phyloP scores from a whole-genome alignment of 2,113 vertebrate species.

The Cyphomyrus discorhynchus region DNA sequence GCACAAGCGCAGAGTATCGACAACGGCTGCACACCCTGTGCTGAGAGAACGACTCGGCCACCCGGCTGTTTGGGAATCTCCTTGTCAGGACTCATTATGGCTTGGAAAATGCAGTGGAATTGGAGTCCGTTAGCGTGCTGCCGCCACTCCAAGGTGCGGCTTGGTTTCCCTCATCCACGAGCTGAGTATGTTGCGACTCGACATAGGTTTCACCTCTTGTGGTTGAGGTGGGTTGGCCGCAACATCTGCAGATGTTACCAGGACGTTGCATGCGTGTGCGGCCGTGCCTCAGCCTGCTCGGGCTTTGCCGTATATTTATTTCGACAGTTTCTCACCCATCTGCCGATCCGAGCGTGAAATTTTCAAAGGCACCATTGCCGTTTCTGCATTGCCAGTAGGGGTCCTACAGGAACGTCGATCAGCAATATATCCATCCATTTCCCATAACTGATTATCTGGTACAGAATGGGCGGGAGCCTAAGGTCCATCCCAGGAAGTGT shows the following conservation, averaged over 20 bases:
- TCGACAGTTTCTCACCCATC: not conserved
- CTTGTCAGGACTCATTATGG: not conserved
- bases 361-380: not conserved
- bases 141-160: not conserved
- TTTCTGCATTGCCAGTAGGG: not conserved
- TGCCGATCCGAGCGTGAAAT: not conserved
- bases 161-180: not conserved
- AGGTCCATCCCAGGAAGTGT: not conserved
- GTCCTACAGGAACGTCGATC: not conserved
- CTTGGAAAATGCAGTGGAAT: not conserved
- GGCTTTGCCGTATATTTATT: not conserved
- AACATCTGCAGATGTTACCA: not conserved
- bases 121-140: not conserved
- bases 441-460: not conserved
- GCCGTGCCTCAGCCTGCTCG: not conserved
- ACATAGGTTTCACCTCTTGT: not conserved
- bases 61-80: not conserved
- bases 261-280: not conserved
- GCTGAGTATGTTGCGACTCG: not conserved
- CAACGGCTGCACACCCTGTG: not conserved
- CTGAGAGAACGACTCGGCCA: not conserved
- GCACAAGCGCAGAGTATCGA: not conserved
- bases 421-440: not conserved
- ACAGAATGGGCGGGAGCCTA: not conserved
- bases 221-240: not conserved